Evolutionary conservation across 2,113 vertebrate genomes (phyloP), one percentile per base, ranked within the genome.

Genomic region (Peucedramus taeniatus): DNA sequence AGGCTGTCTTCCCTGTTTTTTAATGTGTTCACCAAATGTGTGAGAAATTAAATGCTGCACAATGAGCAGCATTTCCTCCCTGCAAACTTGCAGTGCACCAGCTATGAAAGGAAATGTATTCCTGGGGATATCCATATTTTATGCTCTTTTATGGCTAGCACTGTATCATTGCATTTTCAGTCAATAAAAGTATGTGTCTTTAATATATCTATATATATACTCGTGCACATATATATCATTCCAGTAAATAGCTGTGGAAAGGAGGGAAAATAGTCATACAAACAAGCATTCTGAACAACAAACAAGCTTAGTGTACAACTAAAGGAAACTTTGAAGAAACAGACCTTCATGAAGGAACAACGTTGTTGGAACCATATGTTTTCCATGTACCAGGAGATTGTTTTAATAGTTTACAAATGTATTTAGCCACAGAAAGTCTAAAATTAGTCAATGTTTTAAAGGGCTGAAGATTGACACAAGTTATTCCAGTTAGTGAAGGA

Each of bases 321-420:
- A 83, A 90, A 94, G 74, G 91, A 95, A 95, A 76, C 69, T 95
- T 71, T 94, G 65, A 95, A 92, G 97, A 93, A 93, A 70, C n/a
- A 80, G 70, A 50, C 53, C 66, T 89, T 96, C 80, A 85, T 88
- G 68, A 97, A 97, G 93, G 69, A 96, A 80, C 94, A 91, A 95
- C 77, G 85, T 81, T 94, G 91, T 97, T 97, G 85, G 96, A 96
- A 93, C 89, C 97, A 93, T 97, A 89, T 98, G 97, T 97, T 97
- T 97, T 96, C 75, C 84, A 87, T 96, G 89, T 92, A 92, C 66
- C 66, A 53, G 39, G 53, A 94, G 91, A 72, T 84, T 72, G 14
- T 81, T 97, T 88, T 97, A 97, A 98, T 97, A 93, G 51, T 90
- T 97, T 96, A 89, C 92, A 96, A 97, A 97, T 97, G 94, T 91